Evolutionary conservation across 2,113 vertebrate genomes (phyloP).

Genomic region (Poeciliopsis prolifica): DNA sequence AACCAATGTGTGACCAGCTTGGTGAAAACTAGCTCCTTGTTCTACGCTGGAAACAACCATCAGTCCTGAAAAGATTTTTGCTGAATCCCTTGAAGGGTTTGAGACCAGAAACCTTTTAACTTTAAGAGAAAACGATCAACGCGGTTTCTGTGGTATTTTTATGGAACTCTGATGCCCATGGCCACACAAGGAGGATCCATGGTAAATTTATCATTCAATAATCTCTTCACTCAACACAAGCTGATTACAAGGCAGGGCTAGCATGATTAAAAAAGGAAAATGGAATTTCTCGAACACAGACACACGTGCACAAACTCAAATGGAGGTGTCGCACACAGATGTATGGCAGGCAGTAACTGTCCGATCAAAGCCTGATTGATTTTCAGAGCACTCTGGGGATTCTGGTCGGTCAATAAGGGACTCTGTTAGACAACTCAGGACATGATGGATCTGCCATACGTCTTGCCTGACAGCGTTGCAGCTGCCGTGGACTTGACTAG

Average conservation of each 20-base stretch:
- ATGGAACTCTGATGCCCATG: not conserved
- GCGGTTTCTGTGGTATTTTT: not conserved
- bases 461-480: slow-evolving; percentile 39
- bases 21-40: too few relatives aligned
- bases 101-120: not conserved
- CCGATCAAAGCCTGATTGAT: slow-evolving; percentile 73
- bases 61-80: too few relatives aligned
- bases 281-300: slow-evolving; percentile 13
- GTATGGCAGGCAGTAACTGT: slow-evolving; percentile 48
- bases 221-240: slow-evolving; percentile 34
- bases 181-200: not conserved
- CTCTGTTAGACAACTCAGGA: slow-evolving; percentile 72
- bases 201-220: slow-evolving; percentile 29
- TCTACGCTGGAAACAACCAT: too few relatives aligned
- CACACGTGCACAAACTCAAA: slow-evolving; percentile 6
- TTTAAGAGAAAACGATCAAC: not conserved
- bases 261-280: slow-evolving; percentile 21
- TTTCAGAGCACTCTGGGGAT: slow-evolving; percentile 62
- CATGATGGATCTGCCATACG: slow-evolving; percentile 65
- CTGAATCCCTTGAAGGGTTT: too few relatives aligned
- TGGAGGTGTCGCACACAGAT: slow-evolving; percentile 41
- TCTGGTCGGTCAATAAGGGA: slow-evolving; percentile 64
- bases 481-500: slow-evolving; percentile 13
- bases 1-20: too few relatives aligned
- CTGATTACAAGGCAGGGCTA: slow-evolving; percentile 23